These are phyloP conservation scores for Trachemys scripta DNA, from an alignment of 2,113 vertebrate genomes.

Conservation along the genomic window DNA sequence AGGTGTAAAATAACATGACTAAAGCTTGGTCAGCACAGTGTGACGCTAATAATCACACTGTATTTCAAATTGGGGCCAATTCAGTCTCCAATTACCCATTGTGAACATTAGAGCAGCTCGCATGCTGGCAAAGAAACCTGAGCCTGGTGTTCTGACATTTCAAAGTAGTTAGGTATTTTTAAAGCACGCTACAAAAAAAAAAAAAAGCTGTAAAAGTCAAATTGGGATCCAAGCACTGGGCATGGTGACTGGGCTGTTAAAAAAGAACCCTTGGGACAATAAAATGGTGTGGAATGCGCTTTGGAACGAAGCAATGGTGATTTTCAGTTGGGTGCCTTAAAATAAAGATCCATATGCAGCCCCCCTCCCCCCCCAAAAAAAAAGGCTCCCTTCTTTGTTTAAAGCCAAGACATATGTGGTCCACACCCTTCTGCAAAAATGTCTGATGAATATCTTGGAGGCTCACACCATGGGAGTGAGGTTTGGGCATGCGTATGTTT, in stretches of 20 bases:
- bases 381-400: neutral
- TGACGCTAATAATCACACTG: accelerated
- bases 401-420: accelerated
- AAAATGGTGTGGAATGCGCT: neutral
- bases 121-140: neutral
- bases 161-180: neutral
- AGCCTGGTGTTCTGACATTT: neutral
- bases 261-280: neutral
- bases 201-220: neutral
- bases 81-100: neutral
- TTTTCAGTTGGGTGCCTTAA: neutral
- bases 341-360: neutral
- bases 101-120: neutral
- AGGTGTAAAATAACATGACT: neutral
- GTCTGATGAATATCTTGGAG: accelerated
- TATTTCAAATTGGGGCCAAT: neutral
- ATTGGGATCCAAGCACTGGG: neutral
- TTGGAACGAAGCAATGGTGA: accelerated
- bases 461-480: neutral
- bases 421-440: neutral
- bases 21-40: accelerated
- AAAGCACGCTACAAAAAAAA: neutral
- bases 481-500: neutral
- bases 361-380: neutral
- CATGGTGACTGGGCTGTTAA: accelerated